Percentiles rank a stretch among this genome's conserved stretches.
Conservation (phyloP, 2,888 invertebrate genomes). For the Amphipoea lucens region DNA sequence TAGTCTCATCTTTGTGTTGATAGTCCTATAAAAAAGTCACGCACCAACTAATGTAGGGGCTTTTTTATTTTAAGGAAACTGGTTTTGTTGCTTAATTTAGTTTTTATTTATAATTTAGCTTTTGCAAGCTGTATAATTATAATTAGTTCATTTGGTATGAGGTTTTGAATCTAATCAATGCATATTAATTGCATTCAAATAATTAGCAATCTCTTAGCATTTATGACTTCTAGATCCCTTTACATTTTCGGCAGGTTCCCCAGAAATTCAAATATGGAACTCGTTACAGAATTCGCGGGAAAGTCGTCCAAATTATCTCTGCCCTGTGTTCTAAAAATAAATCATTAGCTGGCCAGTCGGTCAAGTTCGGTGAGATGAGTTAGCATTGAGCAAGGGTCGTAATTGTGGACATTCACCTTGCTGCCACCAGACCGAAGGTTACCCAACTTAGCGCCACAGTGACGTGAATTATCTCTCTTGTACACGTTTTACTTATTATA, state of each 20-base stretch:
- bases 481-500: conserved; percentile 47
- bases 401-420: conserved; percentile 62
- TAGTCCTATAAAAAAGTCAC: conserved; percentile 43
- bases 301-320: conserved; percentile 25
- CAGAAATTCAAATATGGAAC: not conserved
- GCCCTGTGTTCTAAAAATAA: conserved; percentile 48
- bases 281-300: not conserved
- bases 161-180: not conserved
- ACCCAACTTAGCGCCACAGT: conserved; percentile 52
- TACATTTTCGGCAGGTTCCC: not conserved
- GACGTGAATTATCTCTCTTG: conserved; percentile 42
- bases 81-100: conserved; percentile 18
- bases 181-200: not conserved
- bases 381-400: conserved; percentile 51
- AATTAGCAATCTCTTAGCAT: not conserved
- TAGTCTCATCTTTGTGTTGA: conserved; percentile 34
- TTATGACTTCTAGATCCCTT: not conserved
- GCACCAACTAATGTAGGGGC: conserved; percentile 9
- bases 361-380: conserved; percentile 59
- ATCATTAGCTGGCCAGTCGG: conserved; percentile 47
- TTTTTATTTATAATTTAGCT: conserved; percentile 29
- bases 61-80: conserved; percentile 35
- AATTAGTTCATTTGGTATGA: not conserved
- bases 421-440: conserved; percentile 52
- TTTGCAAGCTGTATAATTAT: not conserved